phyloP scores from a whole-genome alignment of 1,140 invertebrate species.

The Mylabris phalerata region DNA sequence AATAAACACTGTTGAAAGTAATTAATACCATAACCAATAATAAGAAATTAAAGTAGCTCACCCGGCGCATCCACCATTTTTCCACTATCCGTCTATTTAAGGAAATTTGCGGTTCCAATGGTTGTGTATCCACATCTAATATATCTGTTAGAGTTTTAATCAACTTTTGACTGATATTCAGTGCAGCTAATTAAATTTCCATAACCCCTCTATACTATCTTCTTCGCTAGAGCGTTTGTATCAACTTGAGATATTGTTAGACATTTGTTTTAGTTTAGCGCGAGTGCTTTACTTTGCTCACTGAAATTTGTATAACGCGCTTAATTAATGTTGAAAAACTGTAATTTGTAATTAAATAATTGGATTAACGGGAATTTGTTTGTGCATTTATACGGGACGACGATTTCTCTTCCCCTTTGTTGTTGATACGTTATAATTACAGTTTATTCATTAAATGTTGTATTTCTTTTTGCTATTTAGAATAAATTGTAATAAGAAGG shows the following conservation, averaged over 20 bases:
- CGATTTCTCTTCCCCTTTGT: conserved; percentile 2
- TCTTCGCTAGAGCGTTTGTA: neutral
- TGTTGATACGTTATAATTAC: conserved; percentile 18
- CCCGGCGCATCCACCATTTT: conserved; percentile 1
- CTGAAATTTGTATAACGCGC: conserved; percentile 25
- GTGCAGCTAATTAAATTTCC: conserved; percentile 27
- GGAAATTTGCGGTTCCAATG: no score
- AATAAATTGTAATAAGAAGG: neutral
- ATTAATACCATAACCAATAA: no score
- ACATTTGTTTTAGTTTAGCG: conserved; percentile 24
- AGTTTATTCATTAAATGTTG: conserved; percentile 1
- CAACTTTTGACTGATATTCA: conserved; percentile 30
- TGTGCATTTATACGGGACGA: conserved; percentile 17
- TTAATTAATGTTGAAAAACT: conserved; percentile 28
- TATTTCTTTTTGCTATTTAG: neutral
- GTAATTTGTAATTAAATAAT: conserved; percentile 30
- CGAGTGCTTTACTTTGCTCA: conserved; percentile 20
- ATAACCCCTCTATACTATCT: conserved; percentile 5
- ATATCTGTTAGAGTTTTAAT: conserved; percentile 28
- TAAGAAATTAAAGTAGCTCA: neutral
- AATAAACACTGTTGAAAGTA: no score
- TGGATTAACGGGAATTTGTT: conserved; percentile 23
- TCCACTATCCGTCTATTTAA: neutral
- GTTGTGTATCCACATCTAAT: conserved; percentile 1
- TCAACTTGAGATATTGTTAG: conserved; percentile 27